A percentile compares a stretch with the other conserved stretches of the same genome.
Evolutionary conservation across 2,113 vertebrate species (phyloP).

Genomic region (Bubo scandiacus): DNA sequence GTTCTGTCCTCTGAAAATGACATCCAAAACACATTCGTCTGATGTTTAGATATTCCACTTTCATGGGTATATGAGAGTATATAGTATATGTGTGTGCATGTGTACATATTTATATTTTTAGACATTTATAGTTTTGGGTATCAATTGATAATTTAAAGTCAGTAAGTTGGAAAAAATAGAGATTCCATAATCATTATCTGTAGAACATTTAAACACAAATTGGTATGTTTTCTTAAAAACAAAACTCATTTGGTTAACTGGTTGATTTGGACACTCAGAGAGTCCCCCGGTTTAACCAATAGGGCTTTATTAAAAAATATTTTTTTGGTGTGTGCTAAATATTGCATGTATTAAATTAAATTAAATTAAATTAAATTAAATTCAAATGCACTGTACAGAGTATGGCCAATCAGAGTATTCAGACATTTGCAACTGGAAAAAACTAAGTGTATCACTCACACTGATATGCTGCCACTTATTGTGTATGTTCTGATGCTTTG

Average conservation of each 20-base stretch:
- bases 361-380: too few relatives aligned
- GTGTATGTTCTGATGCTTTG: not conserved
- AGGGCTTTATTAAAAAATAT: accelerated
- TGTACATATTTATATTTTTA: not conserved
- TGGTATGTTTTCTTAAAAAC: not conserved
- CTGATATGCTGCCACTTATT: accelerated
- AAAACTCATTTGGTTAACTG: not conserved
- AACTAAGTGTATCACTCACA: not conserved
- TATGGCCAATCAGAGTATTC: not conserved
- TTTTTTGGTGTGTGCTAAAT: not conserved
- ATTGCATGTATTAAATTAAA: not conserved
- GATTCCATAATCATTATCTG: not conserved
- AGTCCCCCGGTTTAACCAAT: not conserved
- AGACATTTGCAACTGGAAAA: not conserved
- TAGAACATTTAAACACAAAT: not conserved
- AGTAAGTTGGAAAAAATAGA: not conserved
- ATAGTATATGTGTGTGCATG: accelerated
- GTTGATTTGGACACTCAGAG: not conserved
- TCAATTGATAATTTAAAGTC: not conserved
- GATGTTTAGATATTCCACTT: not conserved
- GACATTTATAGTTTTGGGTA: not conserved
- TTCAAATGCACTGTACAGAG: too few relatives aligned
- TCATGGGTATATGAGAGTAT: not conserved
- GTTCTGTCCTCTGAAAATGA: not conserved
- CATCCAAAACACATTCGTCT: not conserved